Percentiles rank a stretch among this genome's conserved stretches.
These are phyloP conservation scores for Chrysogorgia sp. DNA, from an alignment of 92 coral and sea anemone species.

Conservation along the genomic window DNA sequence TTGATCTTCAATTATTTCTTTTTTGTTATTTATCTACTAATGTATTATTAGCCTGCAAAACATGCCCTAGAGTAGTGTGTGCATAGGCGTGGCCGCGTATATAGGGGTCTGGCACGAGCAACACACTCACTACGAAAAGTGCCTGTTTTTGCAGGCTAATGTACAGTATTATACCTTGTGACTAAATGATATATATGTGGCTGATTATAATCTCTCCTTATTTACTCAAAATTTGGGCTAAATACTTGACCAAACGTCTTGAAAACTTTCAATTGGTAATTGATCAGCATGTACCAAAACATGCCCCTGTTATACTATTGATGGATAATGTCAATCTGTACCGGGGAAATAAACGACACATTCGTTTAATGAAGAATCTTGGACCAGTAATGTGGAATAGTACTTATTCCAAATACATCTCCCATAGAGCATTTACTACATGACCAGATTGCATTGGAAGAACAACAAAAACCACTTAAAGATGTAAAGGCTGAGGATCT, in stretches of 20 bases:
- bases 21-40: too few relatives aligned
- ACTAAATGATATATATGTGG: too few relatives aligned
- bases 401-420: background rate
- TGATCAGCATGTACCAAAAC: background rate
- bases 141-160: too few relatives aligned
- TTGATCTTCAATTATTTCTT: too few relatives aligned
- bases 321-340: slow-evolving; percentile 25
- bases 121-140: too few relatives aligned
- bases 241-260: background rate
- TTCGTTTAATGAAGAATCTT: background rate
- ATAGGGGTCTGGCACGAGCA: too few relatives aligned
- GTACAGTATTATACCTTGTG: too few relatives aligned
- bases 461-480: background rate
- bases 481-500: background rate
- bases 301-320: slow-evolving; percentile 2
- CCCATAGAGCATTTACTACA: background rate
- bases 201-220: too few relatives aligned
- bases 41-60: too few relatives aligned
- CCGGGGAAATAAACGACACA: slow-evolving; percentile 14
- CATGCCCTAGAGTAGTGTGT: too few relatives aligned
- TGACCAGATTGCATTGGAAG: background rate
- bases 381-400: slow-evolving; percentile 27
- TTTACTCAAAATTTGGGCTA: too few relatives aligned
- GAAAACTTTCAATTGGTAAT: background rate
- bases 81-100: too few relatives aligned